Conservation (phyloP, 2,113 vertebrate species). For the Solenodon paradoxus region DNA sequence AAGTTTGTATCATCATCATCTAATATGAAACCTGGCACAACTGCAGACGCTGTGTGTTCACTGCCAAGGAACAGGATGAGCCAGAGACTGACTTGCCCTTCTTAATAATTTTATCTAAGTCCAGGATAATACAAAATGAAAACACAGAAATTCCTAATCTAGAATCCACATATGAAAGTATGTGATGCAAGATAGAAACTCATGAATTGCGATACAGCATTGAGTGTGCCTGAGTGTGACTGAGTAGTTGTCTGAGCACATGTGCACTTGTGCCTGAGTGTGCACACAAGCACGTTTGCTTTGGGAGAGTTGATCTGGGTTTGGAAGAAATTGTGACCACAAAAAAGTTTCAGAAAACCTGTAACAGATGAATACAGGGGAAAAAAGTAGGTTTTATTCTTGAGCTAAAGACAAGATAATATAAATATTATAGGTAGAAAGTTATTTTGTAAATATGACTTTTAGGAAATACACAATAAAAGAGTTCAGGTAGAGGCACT, state of each 20-base stretch:
- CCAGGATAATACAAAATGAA: neutral
- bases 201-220: neutral
- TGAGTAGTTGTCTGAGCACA: too few relatives aligned
- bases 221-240: neutral
- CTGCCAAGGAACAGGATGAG: neutral
- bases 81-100: neutral
- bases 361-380: neutral
- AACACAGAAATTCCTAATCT: neutral
- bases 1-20: neutral
- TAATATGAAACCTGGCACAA: neutral
- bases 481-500: neutral
- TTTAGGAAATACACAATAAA: neutral
- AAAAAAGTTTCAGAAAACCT: conserved; percentile 15
- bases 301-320: neutral
- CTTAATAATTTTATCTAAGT: neutral
- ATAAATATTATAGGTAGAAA: neutral
- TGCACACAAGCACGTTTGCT: neutral
- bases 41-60: neutral
- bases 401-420: neutral
- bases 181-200: neutral
- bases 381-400: neutral
- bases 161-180: neutral
- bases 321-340: neutral
- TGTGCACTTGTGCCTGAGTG: too few relatives aligned
- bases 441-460: neutral